A percentile compares a stretch with the other conserved stretches of the same genome.
Conservation (phyloP, 2,888 invertebrate species). For the Eupithecia subfuscata region DNA sequence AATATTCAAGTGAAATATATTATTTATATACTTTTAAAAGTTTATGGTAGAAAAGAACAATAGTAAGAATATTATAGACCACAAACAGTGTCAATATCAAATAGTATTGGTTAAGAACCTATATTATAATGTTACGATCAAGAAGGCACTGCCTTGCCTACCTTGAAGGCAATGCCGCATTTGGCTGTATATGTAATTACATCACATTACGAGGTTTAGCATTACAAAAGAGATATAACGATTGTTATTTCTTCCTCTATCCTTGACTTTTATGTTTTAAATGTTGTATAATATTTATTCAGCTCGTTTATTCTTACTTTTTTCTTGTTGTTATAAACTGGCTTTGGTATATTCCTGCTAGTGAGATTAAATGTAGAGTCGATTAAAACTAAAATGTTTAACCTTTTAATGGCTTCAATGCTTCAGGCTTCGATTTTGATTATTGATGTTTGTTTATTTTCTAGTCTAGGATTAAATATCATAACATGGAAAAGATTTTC, state of each 20-base stretch:
- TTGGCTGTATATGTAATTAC: constrained; percentile 41
- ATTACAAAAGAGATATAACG: constrained; percentile 26
- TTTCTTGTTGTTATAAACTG: not conserved
- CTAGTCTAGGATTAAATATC: not conserved
- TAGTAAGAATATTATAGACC: not conserved
- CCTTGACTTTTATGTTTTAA: not conserved
- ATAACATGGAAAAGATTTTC: not conserved
- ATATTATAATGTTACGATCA: constrained; percentile 10
- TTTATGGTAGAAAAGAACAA: not conserved
- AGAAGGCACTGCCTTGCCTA: no score
- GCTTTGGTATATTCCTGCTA: not conserved
- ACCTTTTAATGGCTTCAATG: not conserved
- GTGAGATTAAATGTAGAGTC: not conserved
- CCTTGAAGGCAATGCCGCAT: constrained; percentile 42
- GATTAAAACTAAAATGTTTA: not conserved
- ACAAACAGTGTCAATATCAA: constrained; percentile 13
- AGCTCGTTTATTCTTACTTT: not conserved
- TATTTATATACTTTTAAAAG: not conserved
- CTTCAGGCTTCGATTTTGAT: no score
- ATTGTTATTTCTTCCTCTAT: not conserved
- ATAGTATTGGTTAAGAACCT: constrained; percentile 31
- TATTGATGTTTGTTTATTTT: not conserved
- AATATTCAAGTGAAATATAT: not conserved
- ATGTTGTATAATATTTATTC: not conserved
- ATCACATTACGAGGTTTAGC: constrained; percentile 32